phyloP scores from a whole-genome alignment of 2,797 vertebrate genomes.

The Brachyrhaphis roseni region DNA sequence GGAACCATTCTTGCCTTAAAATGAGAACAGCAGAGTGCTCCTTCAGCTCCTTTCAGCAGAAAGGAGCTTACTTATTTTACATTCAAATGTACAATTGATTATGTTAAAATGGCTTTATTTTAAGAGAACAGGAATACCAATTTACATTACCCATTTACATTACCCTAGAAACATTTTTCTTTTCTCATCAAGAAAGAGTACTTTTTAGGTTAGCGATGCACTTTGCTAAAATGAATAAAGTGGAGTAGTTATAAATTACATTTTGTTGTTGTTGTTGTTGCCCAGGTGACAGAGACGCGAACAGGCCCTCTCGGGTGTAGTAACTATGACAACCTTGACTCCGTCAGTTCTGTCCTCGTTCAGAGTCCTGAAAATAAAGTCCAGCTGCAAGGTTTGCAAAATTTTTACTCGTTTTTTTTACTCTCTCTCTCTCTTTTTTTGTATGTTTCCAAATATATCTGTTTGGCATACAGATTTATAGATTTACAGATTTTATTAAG shows the following conservation, averaged over 20 bases:
- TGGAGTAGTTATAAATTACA: conserved; percentile 25
- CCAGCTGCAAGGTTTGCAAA: conserved; percentile 93
- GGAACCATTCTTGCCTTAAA: conserved; percentile 27
- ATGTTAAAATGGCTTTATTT: conserved; percentile 25
- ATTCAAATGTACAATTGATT: conserved; percentile 40
- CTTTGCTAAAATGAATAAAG: conserved; percentile 6
- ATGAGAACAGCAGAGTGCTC: conserved; percentile 23
- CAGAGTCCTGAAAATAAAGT: conserved; percentile 99
- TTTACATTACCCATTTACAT: conserved; percentile 9
- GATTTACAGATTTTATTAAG: conserved; percentile 27
- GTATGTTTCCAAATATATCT: background rate
- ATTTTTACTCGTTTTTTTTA: conserved; percentile 21
- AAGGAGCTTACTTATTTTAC: conserved; percentile 28
- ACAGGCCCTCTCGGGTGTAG: conserved; percentile 98
- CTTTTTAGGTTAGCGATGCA: background rate
- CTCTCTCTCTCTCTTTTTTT: no score
- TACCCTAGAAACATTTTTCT: conserved; percentile 13
- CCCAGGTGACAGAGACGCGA: conserved; percentile 96
- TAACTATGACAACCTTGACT: conserved; percentile 99
- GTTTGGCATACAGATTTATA: conserved; percentile 5
- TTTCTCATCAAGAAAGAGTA: conserved; percentile 4
- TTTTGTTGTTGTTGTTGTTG: conserved; percentile 71
- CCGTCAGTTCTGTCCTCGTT: conserved; percentile 97
- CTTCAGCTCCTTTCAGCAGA: conserved; percentile 26
- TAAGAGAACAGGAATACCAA: background rate